Percentiles rank a stretch among this genome's conserved stretches.
Conservation (phyloP, 1,140 invertebrate genomes). For the Zaprionus ornatus region DNA sequence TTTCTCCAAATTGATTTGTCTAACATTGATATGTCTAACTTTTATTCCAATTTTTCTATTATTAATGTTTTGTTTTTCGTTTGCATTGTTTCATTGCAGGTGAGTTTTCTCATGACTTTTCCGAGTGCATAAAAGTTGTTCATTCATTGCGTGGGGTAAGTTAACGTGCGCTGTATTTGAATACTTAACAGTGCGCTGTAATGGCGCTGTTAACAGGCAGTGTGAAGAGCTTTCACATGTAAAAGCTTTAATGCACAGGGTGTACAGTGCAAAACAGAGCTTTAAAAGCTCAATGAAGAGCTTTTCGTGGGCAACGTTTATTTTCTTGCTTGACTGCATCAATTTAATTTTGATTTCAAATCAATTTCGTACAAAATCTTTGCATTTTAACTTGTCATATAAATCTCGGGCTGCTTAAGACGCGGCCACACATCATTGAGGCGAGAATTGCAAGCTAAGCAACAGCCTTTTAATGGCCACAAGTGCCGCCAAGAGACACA, state of each 20-base stretch:
- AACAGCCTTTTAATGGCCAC: constrained; percentile 21
- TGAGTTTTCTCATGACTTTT: constrained; percentile 56
- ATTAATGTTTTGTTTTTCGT: constrained; percentile 32
- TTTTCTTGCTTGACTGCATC: background rate
- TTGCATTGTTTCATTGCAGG: constrained; percentile 58
- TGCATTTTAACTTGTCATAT: constrained; percentile 11
- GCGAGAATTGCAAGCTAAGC: constrained; percentile 55
- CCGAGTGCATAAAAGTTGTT: constrained; percentile 7
- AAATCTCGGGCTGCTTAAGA: constrained; percentile 18
- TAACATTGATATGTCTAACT: constrained; percentile 17
- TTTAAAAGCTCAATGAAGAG: background rate
- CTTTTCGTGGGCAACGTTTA: background rate
- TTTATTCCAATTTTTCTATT: constrained; percentile 23
- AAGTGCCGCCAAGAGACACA: background rate
- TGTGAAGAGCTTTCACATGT: constrained; percentile 29
- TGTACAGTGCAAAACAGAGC: background rate
- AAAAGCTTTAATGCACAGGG: constrained; percentile 39
- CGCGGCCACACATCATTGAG: constrained; percentile 26
- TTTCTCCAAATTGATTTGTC: background rate
- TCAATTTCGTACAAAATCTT: constrained; percentile 25
- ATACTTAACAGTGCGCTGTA: constrained; percentile 36
- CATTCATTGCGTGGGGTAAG: constrained; percentile 49
- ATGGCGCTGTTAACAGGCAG: constrained; percentile 5
- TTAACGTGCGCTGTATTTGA: constrained; percentile 22
- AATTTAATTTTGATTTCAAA: constrained; percentile 16